phyloP scores from a whole-genome alignment of 2,113 vertebrate species.

The Carollia perspicillata region DNA sequence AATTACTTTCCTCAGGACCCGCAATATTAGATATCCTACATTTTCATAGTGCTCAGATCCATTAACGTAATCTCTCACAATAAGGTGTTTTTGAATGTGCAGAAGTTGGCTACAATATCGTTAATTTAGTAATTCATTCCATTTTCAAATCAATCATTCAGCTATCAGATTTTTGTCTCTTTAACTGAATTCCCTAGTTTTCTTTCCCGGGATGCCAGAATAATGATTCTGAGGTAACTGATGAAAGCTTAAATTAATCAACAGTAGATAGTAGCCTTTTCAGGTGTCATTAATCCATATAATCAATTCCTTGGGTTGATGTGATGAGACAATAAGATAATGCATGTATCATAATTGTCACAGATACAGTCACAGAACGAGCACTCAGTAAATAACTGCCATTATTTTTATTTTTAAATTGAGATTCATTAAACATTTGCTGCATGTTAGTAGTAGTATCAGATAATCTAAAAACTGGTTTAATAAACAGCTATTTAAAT shows the following conservation, averaged over 20 bases:
- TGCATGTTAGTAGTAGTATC: background rate
- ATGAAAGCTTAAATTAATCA: slow-evolving; percentile 20
- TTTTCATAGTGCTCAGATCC: background rate
- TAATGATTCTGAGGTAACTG: background rate
- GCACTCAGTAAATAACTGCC: background rate
- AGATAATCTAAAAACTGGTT: slow-evolving; percentile 6
- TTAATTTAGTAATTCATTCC: background rate
- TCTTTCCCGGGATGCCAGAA: background rate
- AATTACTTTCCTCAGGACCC: background rate
- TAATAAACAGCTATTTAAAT: slow-evolving; percentile 16
- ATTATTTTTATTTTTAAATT: background rate
- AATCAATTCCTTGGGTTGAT: background rate
- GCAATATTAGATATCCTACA: background rate
- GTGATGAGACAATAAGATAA: background rate
- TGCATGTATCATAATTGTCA: background rate
- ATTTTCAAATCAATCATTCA: background rate
- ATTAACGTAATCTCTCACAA: background rate
- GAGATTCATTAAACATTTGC: background rate
- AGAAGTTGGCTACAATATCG: background rate
- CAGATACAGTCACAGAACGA: background rate
- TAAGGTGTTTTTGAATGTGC: background rate
- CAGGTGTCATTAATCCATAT: background rate
- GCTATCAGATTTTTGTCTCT: background rate
- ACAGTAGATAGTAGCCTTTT: slow-evolving; percentile 61
- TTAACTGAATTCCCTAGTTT: background rate